Evolutionary conservation across 1,140 invertebrate species (phyloP).

Genomic region (roundworm (Caenorhabditis elegans)): DNA sequence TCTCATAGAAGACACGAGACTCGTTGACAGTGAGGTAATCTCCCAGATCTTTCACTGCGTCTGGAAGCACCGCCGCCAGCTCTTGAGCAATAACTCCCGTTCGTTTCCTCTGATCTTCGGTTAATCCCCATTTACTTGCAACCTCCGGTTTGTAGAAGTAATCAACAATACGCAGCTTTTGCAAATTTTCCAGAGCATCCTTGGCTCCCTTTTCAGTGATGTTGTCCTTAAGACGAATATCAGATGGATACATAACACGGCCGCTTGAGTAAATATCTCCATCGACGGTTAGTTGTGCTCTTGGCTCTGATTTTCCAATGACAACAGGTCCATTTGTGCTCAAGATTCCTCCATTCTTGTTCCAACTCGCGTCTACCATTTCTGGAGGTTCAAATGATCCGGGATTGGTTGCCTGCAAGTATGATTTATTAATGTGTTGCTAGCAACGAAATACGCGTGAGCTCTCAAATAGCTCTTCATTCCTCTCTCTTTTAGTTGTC

Average conservation of each 20-base stretch:
- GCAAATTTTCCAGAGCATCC: conserved; percentile 83
- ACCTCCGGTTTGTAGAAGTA: conserved; percentile 88
- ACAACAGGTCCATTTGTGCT: conserved; percentile 82
- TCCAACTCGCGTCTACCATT: conserved; percentile 82
- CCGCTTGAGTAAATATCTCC: conserved; percentile 39
- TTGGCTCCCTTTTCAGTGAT: conserved; percentile 79
- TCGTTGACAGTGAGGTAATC: conserved; percentile 65
- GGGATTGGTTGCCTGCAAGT: conserved; percentile 88
- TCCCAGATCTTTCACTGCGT: conserved; percentile 80
- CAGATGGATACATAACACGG: conserved; percentile 66
- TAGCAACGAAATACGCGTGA: conserved; percentile 12
- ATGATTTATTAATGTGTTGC: conserved; percentile 3
- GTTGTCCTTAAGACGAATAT: conserved; percentile 86
- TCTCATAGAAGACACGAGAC: conserved; percentile 64
- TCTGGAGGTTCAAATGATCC: conserved; percentile 92
- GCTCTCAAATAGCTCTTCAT: not conserved
- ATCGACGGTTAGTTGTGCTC: conserved; percentile 39
- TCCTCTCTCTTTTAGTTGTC: not conserved
- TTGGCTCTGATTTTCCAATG: conserved; percentile 74
- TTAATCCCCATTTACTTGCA: conserved; percentile 80
- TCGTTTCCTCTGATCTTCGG: conserved; percentile 64
- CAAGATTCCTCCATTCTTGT: conserved; percentile 80
- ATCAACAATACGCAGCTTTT: conserved; percentile 85
- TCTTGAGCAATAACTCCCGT: conserved; percentile 37
- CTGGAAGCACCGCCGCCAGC: conserved; percentile 76